Evolutionary conservation across 1,140 invertebrate genomes (phyloP).

Genomic region (Venustaconcha ellipsiformis): DNA sequence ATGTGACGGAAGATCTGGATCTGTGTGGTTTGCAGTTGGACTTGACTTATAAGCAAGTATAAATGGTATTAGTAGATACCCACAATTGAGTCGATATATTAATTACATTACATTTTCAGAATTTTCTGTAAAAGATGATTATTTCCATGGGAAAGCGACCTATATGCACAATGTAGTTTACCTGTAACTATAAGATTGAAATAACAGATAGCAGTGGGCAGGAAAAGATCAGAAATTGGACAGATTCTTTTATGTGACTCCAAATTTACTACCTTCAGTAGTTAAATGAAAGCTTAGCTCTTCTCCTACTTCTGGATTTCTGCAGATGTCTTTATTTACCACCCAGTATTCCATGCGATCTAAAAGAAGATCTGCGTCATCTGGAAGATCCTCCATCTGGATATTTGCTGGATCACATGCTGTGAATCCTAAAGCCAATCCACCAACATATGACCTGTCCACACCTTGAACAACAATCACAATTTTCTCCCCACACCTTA

Average conservation of each 20-base stretch:
- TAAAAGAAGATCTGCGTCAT: slow-evolving; percentile 91
- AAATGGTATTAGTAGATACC: too few species aligned
- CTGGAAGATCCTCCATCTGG: slow-evolving; percentile 82
- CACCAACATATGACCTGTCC: slow-evolving; percentile 87
- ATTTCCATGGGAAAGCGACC: too few species aligned
- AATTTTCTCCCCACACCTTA: slow-evolving; percentile 87
- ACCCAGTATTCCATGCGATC: slow-evolving; percentile 99
- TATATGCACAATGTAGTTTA: too few species aligned
- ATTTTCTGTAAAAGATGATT: too few species aligned
- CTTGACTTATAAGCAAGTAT: too few species aligned
- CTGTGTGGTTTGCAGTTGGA: too few species aligned
- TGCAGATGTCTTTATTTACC: slow-evolving; percentile 91
- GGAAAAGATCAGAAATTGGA: slow-evolving; percentile 4
- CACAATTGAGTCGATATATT: too few species aligned
- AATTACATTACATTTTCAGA: too few species aligned
- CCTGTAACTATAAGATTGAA: too few species aligned
- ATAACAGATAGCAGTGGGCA: not conserved
- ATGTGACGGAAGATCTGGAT: too few species aligned
- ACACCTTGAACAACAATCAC: slow-evolving; percentile 87
- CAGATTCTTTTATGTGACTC: not conserved
- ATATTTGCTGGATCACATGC: slow-evolving; percentile 89
- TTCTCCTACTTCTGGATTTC: slow-evolving; percentile 85
- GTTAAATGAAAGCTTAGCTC: slow-evolving; percentile 91
- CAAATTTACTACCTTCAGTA: slow-evolving; percentile 73
- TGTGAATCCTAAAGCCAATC: slow-evolving; percentile 91